These are phyloP conservation scores for Augochlora pura DNA, from an alignment of 1,140 invertebrate genomes.

Conservation along the genomic window DNA sequence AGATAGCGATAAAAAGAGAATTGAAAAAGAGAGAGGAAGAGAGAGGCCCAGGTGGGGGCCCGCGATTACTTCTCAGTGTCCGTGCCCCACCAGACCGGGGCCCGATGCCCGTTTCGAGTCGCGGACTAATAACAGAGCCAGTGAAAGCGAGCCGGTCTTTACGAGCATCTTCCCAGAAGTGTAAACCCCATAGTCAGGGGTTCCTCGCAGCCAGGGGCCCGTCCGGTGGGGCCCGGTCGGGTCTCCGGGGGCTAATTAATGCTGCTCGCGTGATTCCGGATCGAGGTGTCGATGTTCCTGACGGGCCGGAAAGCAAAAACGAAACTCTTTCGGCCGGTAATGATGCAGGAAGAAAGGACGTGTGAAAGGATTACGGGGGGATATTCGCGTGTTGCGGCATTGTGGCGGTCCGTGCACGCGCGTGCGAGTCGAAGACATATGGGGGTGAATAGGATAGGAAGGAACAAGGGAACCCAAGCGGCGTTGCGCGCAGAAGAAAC, in stretches of 20 bases:
- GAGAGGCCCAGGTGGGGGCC: conserved; percentile 59
- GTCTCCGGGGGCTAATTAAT: conserved; percentile 32
- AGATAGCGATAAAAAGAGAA: no score
- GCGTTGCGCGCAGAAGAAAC: background rate
- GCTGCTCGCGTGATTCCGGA: conserved; percentile 52
- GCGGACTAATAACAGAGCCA: conserved; percentile 77
- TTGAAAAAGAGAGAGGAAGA: conserved; percentile 20
- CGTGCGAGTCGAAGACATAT: background rate
- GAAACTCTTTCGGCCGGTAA: background rate
- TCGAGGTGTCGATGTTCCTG: conserved; percentile 23
- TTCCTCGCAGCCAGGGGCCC: conserved; percentile 10
- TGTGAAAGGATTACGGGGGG: background rate
- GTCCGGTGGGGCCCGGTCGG: conserved; percentile 21
- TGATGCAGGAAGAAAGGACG: background rate
- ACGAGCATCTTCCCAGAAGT: conserved; percentile 79
- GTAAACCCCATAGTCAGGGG: conserved; percentile 68
- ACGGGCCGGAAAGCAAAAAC: background rate
- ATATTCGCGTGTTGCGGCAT: background rate
- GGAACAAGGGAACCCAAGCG: background rate
- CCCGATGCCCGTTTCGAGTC: conserved; percentile 67
- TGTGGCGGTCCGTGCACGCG: background rate
- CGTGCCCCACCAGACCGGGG: conserved; percentile 59
- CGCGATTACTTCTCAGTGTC: conserved; percentile 73
- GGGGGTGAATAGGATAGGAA: conserved; percentile 24
- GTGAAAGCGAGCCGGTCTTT: conserved; percentile 75